A percentile compares a stretch with the other conserved stretches of the same genome.
Conservation (phyloP, 2,113 vertebrate species). For the Microtus montanus region DNA sequence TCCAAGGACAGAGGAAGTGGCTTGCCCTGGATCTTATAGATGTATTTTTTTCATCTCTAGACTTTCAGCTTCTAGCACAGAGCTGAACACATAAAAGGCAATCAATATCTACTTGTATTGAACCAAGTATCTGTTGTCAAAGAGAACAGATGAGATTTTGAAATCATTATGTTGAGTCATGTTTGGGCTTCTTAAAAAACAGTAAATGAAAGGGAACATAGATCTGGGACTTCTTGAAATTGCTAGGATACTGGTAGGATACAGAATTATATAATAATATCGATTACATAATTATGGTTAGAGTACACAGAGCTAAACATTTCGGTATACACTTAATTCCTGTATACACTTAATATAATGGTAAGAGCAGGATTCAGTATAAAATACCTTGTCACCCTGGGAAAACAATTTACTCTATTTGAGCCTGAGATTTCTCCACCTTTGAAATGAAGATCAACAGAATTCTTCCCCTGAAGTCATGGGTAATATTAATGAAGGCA, state of each 20-base stretch:
- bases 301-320: neutral
- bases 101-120: neutral
- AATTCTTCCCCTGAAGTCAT: neutral
- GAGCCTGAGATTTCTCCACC: conserved; percentile 1
- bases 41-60: neutral
- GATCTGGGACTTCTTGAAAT: neutral
- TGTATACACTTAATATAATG: neutral
- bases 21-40: neutral
- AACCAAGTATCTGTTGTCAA: neutral
- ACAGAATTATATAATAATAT: conserved; percentile 19
- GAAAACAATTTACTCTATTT: neutral
- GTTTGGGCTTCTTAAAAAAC: conserved; percentile 8
- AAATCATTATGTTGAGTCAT: neutral
- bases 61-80: conserved; percentile 1
- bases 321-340: neutral
- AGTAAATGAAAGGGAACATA: neutral
- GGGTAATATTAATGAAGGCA: neutral
- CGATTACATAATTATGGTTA: neutral
- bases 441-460: neutral
- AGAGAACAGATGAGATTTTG: neutral
- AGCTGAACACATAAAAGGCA: conserved; percentile 22
- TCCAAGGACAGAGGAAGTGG: neutral
- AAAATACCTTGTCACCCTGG: neutral
- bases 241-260: neutral
- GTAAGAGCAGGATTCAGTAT: neutral